Base-by-base conservation (phyloP, 2,888 invertebrate species). In the Orchesellides sinensis region DNA sequence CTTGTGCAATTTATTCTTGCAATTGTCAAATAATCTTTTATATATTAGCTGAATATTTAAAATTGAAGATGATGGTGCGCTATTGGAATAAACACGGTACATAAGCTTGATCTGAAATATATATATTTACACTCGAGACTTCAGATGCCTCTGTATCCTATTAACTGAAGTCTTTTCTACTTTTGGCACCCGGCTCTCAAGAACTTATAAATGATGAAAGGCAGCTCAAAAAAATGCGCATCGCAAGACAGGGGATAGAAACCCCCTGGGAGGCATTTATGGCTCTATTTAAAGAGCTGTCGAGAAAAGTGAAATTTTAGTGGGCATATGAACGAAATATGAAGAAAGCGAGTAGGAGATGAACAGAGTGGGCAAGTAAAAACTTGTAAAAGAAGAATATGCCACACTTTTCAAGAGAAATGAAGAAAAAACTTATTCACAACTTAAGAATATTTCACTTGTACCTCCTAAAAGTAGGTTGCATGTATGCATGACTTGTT, bases 191-290 rank as follows among this genome's bases (percentile, higher is more conserved):
- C 73, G 35, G 49, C 45, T 73, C 49, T 59, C 61, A 14, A 47
- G 25, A 73, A 81, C 80, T 81, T 73, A 73, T 73, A 81, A 81
- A 81, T 81, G 80, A 81, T 81, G 73, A 81, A 81, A 81, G 73
- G 73, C 73, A 81, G 66, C 66, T 63, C 29, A 54, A 17, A 45
- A 72, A 56, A 56, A 54, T 54, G 32, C 45, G 54, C 45, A 70
- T 70, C 35, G 21, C 12, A 32, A 29, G 54, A 72, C 40, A 72
- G 49, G 68, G 61, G 49, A 40, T 27, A 59, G 32, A 27, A 14
- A 49, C 25, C 21, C 49, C 80, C 80, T 66, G 80, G 80, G 80
- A 81, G 59, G 80, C 80, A 73, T 81, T 80, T 81, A 81, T 81
- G 80, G 73, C 80, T 81, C 73, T 52, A 81, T 73, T 81, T 81